These are phyloP conservation scores for Leiothrix lutea DNA, from an alignment of 2,113 vertebrate genomes.

Conservation along the genomic window DNA sequence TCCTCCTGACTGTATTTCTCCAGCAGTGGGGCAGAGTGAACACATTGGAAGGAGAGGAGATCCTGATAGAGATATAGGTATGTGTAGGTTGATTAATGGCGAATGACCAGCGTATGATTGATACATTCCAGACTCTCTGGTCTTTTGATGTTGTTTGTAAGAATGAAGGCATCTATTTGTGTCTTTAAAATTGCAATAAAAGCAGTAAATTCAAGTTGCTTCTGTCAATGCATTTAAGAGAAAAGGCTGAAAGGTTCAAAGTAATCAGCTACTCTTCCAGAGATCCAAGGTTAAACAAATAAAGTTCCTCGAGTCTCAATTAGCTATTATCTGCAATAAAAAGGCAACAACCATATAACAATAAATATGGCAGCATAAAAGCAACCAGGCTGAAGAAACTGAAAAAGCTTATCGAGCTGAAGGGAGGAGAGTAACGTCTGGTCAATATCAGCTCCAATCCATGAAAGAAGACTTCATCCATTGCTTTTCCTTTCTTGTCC, in stretches of 20 bases:
- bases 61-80: neutral
- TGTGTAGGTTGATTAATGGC: constrained; percentile 9
- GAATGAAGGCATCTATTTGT: constrained; percentile 45
- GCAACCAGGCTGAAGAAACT: constrained; percentile 20
- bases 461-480: neutral
- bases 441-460: neutral
- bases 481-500: neutral
- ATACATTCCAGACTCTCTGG: constrained; percentile 32
- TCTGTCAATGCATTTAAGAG: constrained; percentile 46
- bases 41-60: neutral
- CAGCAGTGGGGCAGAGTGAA: neutral
- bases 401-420: neutral
- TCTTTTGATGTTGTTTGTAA: constrained; percentile 54
- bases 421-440: neutral
- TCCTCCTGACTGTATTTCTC: neutral
- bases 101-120: constrained; percentile 7
- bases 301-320: constrained; percentile 49
- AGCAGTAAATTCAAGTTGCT: constrained; percentile 39
- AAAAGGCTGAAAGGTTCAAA: constrained; percentile 57
- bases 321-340: constrained; percentile 58
- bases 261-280: constrained; percentile 36
- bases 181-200: constrained; percentile 60
- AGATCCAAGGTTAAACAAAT: constrained; percentile 69
- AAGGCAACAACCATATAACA: neutral
- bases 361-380: constrained; percentile 54